Percentiles rank a stretch among this genome's conserved stretches.
phyloP scores from a whole-genome alignment of 1,140 invertebrate species.

The Capitella teleta region DNA sequence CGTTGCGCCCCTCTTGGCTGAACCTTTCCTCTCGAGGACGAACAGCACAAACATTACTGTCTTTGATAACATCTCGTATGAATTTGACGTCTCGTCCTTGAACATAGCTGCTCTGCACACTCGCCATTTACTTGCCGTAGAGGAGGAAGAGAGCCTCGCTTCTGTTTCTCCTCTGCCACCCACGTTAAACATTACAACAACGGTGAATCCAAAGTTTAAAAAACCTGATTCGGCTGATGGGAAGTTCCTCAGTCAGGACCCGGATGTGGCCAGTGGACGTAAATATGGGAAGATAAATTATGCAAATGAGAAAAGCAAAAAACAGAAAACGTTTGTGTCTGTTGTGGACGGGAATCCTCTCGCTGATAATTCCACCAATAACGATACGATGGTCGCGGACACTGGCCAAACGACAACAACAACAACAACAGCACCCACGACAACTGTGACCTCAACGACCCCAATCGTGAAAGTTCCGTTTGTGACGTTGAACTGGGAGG shows the following conservation, averaged over 20 bases:
- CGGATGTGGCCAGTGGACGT: too few species aligned
- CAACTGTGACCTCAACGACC: background rate
- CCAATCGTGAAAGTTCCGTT: constrained; percentile 5
- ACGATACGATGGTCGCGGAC: constrained; percentile 6
- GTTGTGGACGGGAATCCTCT: too few species aligned
- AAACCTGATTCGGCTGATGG: background rate
- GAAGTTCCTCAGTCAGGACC: background rate
- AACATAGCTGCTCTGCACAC: too few species aligned
- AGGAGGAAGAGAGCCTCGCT: too few species aligned
- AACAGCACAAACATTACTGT: background rate
- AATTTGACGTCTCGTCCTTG: too few species aligned
- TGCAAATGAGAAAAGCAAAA: too few species aligned
- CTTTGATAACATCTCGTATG: background rate
- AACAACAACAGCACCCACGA: too few species aligned
- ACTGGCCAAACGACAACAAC: constrained; percentile 10
- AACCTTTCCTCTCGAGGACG: constrained; percentile 33
- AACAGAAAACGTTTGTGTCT: too few species aligned
- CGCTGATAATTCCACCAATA: too few species aligned
- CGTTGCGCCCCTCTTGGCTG: constrained; percentile 45
- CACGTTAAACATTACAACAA: background rate
- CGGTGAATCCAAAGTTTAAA: background rate
- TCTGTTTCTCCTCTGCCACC: background rate
- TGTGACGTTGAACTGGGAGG: background rate
- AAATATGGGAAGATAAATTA: too few species aligned
- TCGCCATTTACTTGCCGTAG: too few species aligned